Base-by-base conservation (phyloP, 2,113 vertebrate genomes). In the Illadopsis cleaveri region DNA sequence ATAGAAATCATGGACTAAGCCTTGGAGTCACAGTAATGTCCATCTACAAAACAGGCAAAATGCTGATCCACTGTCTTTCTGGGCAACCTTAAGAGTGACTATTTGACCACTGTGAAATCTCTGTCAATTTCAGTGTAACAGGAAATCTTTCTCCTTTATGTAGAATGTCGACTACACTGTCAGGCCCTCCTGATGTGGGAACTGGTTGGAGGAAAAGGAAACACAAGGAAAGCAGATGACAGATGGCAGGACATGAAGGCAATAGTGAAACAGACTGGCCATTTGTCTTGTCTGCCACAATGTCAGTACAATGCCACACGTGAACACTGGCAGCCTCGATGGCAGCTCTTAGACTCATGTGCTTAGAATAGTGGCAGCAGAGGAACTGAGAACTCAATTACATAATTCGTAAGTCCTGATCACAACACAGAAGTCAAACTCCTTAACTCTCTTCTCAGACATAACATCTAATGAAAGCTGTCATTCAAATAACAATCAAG, bases 61-160 rank as follows among this genome's bases (percentile, higher is more conserved):
- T 15, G 16, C 12, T 7, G 8, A 45, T 18, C 20, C 25, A 24
- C 16, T 6, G 2, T 20, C 50, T 57, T 57, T 57, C 27, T 0
- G 0, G 17, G 18, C 20, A 10, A 35, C 9, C 38, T 48, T 1
- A 1, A 27, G 30, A 82, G 42, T 2, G 0, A 64, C 21, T 72
- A 24, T 47, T 33, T 48, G 65, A 68, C 22, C n/a, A 64, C 19
- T 48, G 69, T 54, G 76, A 84, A 84, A 66, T 35, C 0, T 47
- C n/a, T 66, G 22, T 21, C 3, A 2, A 20, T 57, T 78, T 62
- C 48, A 56, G 11, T 8, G 4, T 33, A 82, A 25, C 31, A 45
- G 53, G 27, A 77, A 25, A 20, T n/a, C 27, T 77, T 82, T 38
- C 54, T 53, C 33, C n/a, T 78, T 50, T 40, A 38, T 1, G 5